phyloP scores from a whole-genome alignment of 2,888 invertebrate genomes.

The Sinhomidia bicolor region DNA sequence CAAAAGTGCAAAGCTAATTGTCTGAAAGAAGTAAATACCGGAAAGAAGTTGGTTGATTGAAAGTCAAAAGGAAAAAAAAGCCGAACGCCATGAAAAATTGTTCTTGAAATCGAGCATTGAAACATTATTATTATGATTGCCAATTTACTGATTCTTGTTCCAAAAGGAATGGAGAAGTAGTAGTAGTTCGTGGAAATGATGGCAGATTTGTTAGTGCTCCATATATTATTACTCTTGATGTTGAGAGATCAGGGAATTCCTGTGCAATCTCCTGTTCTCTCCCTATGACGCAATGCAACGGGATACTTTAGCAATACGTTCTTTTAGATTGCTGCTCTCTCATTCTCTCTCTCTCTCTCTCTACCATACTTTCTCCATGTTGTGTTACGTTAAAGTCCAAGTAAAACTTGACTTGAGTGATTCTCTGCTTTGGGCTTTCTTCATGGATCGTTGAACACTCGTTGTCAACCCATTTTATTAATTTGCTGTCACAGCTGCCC shows the following conservation, averaged over 20 bases:
- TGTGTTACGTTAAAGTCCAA: neutral
- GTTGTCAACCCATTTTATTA: slow-evolving; percentile 52
- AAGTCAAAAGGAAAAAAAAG: too few species aligned
- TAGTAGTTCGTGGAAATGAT: neutral
- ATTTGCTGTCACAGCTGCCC: slow-evolving; percentile 50
- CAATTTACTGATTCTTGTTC: too few species aligned
- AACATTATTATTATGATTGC: too few species aligned
- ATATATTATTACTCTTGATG: neutral
- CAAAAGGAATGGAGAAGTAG: neutral
- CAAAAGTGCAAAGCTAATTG: too few species aligned
- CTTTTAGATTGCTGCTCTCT: too few species aligned
- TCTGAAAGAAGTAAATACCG: too few species aligned
- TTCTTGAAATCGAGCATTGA: too few species aligned
- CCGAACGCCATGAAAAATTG: too few species aligned
- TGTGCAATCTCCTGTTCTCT: neutral
- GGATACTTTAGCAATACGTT: neutral
- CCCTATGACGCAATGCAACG: too few species aligned
- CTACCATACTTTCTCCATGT: neutral
- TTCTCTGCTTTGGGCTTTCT: slow-evolving; percentile 28
- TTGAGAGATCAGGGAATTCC: neutral
- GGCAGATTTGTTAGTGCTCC: neutral
- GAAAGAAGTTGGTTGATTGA: too few species aligned
- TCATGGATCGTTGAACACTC: slow-evolving; percentile 23
- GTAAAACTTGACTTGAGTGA: neutral
- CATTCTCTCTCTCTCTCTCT: neutral